Evolutionary conservation across 64 coral and sea anemone species (phyloP).

Genomic region (Montipora sp.): DNA sequence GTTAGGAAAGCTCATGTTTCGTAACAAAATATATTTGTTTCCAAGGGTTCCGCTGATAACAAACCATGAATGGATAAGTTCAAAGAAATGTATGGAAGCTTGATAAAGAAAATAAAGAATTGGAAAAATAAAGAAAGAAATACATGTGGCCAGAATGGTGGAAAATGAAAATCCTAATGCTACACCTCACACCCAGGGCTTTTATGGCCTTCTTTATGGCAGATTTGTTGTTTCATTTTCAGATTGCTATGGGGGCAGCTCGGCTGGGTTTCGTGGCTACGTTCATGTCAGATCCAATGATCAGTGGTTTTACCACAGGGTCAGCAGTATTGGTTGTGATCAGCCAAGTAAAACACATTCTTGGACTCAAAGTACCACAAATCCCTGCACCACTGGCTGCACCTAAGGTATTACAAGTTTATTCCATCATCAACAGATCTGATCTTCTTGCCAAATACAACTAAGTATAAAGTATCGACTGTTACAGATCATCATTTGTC

Average conservation of each 20-base stretch:
- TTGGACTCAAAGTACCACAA: constrained; percentile 65
- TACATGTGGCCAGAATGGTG: too few species aligned
- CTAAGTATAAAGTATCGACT: not conserved
- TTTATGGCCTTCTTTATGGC: not conserved
- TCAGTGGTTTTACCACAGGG: constrained; percentile 95
- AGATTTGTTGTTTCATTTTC: not conserved
- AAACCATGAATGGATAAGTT: too few species aligned
- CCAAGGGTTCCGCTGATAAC: too few species aligned
- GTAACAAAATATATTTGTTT: too few species aligned
- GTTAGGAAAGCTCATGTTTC: too few species aligned
- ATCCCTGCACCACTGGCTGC: constrained; percentile 56
- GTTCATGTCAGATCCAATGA: constrained; percentile 85
- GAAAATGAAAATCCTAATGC: not conserved
- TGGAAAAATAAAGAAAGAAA: too few species aligned
- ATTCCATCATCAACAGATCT: too few species aligned
- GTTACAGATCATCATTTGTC: not conserved
- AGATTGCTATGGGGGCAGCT: constrained; percentile 82
- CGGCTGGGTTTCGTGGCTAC: constrained; percentile 80
- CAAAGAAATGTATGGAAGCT: too few species aligned
- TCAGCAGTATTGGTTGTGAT: constrained; percentile 77
- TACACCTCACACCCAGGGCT: too few species aligned
- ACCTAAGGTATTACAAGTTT: constrained; percentile 51
- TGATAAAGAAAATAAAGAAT: too few species aligned
- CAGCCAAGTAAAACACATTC: constrained; percentile 84
- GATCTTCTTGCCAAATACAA: too few species aligned